phyloP scores from a whole-genome alignment of 2,113 vertebrate species.

The Talpa occidentalis region DNA sequence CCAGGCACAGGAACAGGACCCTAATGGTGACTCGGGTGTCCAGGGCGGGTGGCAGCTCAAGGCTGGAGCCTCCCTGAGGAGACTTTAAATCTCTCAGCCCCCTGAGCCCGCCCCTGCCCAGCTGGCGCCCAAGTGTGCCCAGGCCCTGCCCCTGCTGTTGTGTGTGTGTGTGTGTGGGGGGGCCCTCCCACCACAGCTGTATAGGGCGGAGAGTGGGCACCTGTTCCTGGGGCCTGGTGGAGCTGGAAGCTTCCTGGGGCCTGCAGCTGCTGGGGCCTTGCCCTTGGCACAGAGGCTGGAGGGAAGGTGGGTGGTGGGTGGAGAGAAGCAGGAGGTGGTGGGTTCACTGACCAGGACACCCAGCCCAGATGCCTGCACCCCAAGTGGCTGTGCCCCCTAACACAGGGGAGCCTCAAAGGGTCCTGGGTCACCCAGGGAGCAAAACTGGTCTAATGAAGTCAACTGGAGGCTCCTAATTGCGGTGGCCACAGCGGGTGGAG shows the following conservation, averaged over 20 bases:
- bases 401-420: too few relatives aligned
- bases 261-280: too few relatives aligned
- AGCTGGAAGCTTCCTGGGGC: too few relatives aligned
- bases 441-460: too few relatives aligned
- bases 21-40: constrained; percentile 65
- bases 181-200: neutral
- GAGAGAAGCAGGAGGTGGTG: too few relatives aligned
- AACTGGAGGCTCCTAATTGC: too few relatives aligned
- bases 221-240: neutral
- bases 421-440: too few relatives aligned
- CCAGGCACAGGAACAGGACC: constrained; percentile 55
- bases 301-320: neutral
- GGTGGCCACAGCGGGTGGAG: too few relatives aligned
- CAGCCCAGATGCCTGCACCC: accelerated
- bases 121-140: constrained; percentile 53
- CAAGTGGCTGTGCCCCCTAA: too few relatives aligned
- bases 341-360: too few relatives aligned
- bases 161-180: too few relatives aligned
- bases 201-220: neutral
- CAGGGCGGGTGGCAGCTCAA: neutral
- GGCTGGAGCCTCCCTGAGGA: neutral
- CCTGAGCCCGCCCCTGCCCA: constrained; percentile 41
- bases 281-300: too few relatives aligned
- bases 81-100: constrained; percentile 47
- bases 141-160: constrained; percentile 3